Conservation (phyloP, 2,113 vertebrate genomes). For the Zosterops hypoxanthus region DNA sequence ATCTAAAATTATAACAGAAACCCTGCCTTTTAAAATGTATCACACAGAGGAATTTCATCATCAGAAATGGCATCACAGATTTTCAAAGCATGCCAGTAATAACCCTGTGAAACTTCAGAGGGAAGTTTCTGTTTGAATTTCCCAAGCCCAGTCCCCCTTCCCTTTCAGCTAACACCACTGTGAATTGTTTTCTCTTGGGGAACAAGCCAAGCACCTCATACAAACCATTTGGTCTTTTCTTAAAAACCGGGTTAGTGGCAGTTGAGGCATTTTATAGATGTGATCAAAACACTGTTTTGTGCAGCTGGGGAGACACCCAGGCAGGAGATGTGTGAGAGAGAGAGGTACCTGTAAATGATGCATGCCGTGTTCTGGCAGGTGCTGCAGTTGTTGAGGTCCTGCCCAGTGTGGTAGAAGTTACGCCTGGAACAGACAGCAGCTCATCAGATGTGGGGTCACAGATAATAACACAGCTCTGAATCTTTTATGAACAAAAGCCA, state of each 20-base stretch:
- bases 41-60: not conserved
- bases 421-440: conserved; percentile 81
- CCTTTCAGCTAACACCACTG: not conserved
- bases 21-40: not conserved
- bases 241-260: not conserved
- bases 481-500: not conserved
- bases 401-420: conserved; percentile 95
- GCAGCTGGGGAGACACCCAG: not conserved
- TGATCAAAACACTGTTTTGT: not conserved
- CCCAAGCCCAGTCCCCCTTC: not conserved
- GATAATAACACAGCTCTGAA: not conserved
- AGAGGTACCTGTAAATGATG: conserved; percentile 96
- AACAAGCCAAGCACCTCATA: not conserved
- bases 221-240: not conserved
- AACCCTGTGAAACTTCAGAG: not conserved
- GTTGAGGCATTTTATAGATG: not conserved
- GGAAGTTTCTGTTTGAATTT: not conserved
- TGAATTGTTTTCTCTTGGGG: not conserved
- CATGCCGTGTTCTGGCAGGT: conserved; percentile 97
- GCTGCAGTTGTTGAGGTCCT: conserved; percentile 97
- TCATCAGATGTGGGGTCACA: not conserved
- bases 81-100: not conserved
- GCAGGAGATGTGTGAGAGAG: conserved; percentile 17
- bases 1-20: not conserved
- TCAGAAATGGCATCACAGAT: not conserved